Percentiles rank a stretch among this genome's conserved stretches.
Evolutionary conservation across 2,113 vertebrate species (phyloP).

Genomic region (Xenotilapia flavipinnis): DNA sequence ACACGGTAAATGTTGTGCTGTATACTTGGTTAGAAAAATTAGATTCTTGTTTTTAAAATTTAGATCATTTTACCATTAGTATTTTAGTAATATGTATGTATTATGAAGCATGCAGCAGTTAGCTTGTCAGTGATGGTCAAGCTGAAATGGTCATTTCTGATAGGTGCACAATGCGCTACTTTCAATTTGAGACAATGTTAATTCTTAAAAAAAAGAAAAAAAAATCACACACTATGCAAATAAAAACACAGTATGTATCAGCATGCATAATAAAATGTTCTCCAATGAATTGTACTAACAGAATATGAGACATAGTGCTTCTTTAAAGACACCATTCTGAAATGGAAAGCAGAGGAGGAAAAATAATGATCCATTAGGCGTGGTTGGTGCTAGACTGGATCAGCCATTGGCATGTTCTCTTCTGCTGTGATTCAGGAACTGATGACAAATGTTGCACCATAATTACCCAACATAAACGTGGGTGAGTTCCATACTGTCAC

Average conservation of each 20-base stretch:
- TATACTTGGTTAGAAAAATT: background rate
- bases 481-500: background rate
- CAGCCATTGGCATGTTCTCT: background rate
- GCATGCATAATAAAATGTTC: background rate
- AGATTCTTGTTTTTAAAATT: background rate
- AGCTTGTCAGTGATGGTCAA: background rate
- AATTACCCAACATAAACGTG: background rate
- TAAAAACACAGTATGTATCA: background rate
- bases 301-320: background rate
- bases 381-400: background rate
- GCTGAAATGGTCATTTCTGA: background rate
- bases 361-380: background rate
- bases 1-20: background rate
- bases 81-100: background rate
- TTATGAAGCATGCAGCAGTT: background rate
- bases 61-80: background rate
- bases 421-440: background rate
- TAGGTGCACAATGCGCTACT: background rate
- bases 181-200: background rate
- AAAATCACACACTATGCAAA: background rate
- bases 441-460: background rate
- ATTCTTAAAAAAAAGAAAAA: accelerated
- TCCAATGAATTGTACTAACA: background rate
- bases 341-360: background rate
- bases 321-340: background rate